Evolutionary conservation across 2,888 invertebrate genomes (phyloP), one percentile per base, ranked within the genome.

Genomic region (Lapara coniferarum): DNA sequence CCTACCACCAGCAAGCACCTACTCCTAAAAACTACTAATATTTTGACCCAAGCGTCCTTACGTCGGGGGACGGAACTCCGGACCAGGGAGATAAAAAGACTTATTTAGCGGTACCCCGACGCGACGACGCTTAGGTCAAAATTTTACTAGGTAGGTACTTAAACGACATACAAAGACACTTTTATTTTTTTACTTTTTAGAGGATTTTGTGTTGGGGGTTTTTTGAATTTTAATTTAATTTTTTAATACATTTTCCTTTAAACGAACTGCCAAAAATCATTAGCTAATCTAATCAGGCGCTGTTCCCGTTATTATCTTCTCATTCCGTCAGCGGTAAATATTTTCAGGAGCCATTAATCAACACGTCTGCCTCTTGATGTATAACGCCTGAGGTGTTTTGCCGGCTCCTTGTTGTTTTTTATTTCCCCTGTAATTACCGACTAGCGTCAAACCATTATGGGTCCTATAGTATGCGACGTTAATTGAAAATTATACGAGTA

Each of bases 201-300:
- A n/a, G n/a, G n/a, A n/a, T n/a, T n/a, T n/a, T n/a, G n/a, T n/a
- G n/a, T n/a, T n/a, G n/a, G n/a, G n/a, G n/a, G n/a, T n/a, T n/a
- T n/a, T n/a, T n/a, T n/a, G n/a, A n/a, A n/a, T n/a, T n/a, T n/a
- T n/a, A n/a, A n/a, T n/a, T n/a, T n/a, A n/a, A n/a, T n/a, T n/a
- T n/a, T 52, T 10, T 53, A 37, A 66, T 13, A 25, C 2, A 52
- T 30, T n/a, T 25, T 44, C 5, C 53, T 10, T 30, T 52, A 30
- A 67, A 53, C 12, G 13, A 67, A 19, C 53, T 55, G n/a, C 44
- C 46, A 56, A 67, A 55, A 37, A 69, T 69, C 69, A 69, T 69
- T 67, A 68, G 66, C 55, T 56, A 68, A 67, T 70, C 52, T 70
- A 70, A 68, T 70, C 68, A 70, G 37, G 66, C 52, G 37, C 12